Conservation (phyloP, 2,797 vertebrate species). For the Pogoniulus pusillus region DNA sequence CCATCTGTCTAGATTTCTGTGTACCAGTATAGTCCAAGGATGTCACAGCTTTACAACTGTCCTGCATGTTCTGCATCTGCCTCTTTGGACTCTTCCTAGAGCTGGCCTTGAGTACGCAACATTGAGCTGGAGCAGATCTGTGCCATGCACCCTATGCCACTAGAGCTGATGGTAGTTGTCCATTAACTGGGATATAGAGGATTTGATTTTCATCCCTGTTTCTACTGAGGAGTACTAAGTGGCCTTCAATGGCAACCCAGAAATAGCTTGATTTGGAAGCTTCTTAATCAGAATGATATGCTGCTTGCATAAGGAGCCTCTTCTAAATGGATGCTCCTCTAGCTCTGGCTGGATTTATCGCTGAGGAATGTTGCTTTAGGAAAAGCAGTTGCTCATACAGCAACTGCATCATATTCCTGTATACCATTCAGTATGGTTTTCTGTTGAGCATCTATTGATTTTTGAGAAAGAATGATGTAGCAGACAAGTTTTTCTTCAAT, state of each 20-base stretch:
- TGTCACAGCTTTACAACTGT: not conserved
- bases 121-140: not conserved
- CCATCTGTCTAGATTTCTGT: not conserved
- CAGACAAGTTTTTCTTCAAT: conserved; percentile 29
- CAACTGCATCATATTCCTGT: conserved; percentile 25
- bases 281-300: not conserved
- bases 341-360: conserved; percentile 36
- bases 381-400: conserved; percentile 38
- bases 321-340: not conserved
- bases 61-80: not conserved
- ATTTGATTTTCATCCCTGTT: not conserved
- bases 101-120: not conserved
- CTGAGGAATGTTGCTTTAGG: conserved; percentile 9
- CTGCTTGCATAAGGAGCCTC: not conserved
- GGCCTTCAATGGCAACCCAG: not conserved
- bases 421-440: conserved; percentile 20
- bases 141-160: rapidly evolving
- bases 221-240: not conserved
- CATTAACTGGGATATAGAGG: not conserved
- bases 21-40: not conserved
- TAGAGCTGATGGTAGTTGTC: not conserved
- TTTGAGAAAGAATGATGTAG: conserved; percentile 44
- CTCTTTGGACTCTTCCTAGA: not conserved
- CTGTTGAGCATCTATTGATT: conserved; percentile 48
- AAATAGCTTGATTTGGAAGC: conserved; percentile 5